Percentiles rank a stretch among this genome's conserved stretches.
These are phyloP conservation scores for Pitangus sulphuratus DNA, from an alignment of 2,797 vertebrate genomes.

Conservation along the genomic window DNA sequence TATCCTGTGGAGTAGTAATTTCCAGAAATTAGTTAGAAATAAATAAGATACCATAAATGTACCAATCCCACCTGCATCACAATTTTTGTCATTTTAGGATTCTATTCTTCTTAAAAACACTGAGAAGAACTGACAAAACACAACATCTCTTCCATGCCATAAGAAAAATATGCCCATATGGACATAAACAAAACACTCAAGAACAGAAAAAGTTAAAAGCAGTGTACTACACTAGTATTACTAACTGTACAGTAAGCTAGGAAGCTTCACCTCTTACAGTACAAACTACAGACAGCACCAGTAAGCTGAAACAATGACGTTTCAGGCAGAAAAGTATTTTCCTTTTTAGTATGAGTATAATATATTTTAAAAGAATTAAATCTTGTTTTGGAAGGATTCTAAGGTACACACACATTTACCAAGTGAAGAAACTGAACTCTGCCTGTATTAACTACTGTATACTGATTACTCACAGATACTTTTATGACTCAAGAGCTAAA, in stretches of 20 bases:
- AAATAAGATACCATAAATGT: not conserved
- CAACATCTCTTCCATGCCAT: not conserved
- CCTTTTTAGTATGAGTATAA: not conserved
- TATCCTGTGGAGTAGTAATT: not conserved
- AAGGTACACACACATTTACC: not conserved
- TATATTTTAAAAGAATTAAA: not conserved
- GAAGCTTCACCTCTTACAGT: not conserved
- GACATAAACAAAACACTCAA: not conserved
- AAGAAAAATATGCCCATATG: not conserved
- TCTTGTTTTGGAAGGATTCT: not conserved
- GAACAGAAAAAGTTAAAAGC: not conserved
- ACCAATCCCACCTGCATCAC: not conserved
- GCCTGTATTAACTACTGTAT: not conserved
- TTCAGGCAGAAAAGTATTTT: not conserved
- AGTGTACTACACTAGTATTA: not conserved
- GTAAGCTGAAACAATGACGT: not conserved
- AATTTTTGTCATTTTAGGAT: not conserved
- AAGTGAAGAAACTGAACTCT: not conserved
- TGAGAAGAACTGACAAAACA: not conserved
- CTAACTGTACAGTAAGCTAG: not conserved
- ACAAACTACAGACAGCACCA: not conserved
- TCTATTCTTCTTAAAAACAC: not conserved
- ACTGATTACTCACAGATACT: not conserved
- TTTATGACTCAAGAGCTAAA: not conserved
- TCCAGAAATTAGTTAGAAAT: not conserved